Conservation (phyloP, 2,888 invertebrate genomes). For the Caenorhabditis wallacei region DNA sequence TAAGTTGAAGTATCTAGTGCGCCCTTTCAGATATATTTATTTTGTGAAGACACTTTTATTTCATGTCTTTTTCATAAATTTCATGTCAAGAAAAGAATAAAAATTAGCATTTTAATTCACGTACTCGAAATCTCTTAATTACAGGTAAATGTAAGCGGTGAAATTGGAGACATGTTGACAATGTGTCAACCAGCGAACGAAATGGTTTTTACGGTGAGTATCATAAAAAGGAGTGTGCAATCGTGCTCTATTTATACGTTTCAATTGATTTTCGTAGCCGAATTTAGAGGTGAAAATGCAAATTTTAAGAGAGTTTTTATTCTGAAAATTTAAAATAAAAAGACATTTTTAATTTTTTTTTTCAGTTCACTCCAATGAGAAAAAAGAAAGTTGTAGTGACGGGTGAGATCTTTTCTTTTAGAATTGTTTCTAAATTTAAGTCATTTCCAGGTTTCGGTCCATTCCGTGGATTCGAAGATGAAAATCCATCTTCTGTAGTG, state of each 20-base stretch:
- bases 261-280: not conserved
- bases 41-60: too few species aligned
- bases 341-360: not conserved
- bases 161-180: slow-evolving; percentile 52
- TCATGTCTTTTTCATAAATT: too few species aligned
- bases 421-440: too few species aligned
- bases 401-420: slow-evolving; percentile 21
- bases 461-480: slow-evolving; percentile 62
- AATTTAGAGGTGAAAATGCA: not conserved
- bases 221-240: not conserved
- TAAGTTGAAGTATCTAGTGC: too few species aligned
- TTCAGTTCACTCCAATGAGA: slow-evolving; percentile 22
- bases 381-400: slow-evolving; percentile 49
- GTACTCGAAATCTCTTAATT: too few species aligned
- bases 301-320: not conserved
- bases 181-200: slow-evolving; percentile 16
- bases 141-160: slow-evolving; percentile 37
- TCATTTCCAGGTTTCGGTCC: slow-evolving; percentile 73
- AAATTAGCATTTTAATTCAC: too few species aligned
- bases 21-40: too few species aligned
- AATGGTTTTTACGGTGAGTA: not conserved
- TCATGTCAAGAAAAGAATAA: too few species aligned
- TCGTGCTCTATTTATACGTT: slow-evolving; percentile 25
- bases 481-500: slow-evolving; percentile 70
- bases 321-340: slow-evolving; percentile 6